Base-by-base conservation (phyloP, 2,797 vertebrate genomes). In the Oophaga sylvatica region DNA sequence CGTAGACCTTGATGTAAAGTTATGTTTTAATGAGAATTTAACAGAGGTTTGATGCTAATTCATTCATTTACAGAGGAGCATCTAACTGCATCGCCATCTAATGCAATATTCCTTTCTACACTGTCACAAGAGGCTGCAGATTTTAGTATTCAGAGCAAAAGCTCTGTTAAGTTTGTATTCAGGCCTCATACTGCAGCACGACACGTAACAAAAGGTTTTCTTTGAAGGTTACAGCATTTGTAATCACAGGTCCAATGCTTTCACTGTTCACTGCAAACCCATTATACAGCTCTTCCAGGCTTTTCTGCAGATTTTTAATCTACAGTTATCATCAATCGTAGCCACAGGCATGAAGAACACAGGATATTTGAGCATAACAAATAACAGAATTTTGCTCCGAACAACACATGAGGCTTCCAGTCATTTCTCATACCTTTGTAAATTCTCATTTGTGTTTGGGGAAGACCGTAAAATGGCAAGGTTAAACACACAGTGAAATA, bases 91-190 rank as follows among this genome's bases (percentile, higher is more conserved):
- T 48, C 20, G 19, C 20, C 10, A 53, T 76, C 41, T 48, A 53
- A 48, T n/a, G 45, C 73, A 53, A 48, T 53, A 22, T 76, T n/a
- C 13, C 48, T 77, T 56, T 12, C 22, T n/a, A 26, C 45, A 56
- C 41, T 48, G 26, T 53, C 26, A 60, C 22, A 45, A 71, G 57
- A 71, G 31, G 35, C 22, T 70, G 29, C 12, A 82, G 53, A 62
- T 78, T 59, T 89, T 89, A 82, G 84, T 89, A 89, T 89, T 89
- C 87, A 75, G 48, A 81, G 29, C 83, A 82, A 81, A 29, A 8
- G 7, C 62, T 22, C 8, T 3, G 78, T 6, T 53, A 81, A 7
- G 77, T 89, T 89, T 85, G 84, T 82, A 89, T 89, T 89, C 83
- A n/a, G 22, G 41, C 16, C 82, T 73, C 71, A 86, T 75, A 26